Base-by-base conservation (phyloP, 2,888 invertebrate genomes). In the Chaitophorus viminalis region DNA sequence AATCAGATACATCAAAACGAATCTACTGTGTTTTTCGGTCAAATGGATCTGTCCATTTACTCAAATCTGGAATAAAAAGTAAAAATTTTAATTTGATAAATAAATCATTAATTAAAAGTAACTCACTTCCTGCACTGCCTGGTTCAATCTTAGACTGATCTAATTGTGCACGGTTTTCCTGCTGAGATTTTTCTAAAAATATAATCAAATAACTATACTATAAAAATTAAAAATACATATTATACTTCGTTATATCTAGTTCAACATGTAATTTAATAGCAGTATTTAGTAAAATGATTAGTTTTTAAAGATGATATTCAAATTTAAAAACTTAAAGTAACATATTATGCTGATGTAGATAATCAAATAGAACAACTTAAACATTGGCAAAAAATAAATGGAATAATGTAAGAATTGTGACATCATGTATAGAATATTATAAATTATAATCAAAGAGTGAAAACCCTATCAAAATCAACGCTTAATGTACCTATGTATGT, bases 141-240 rank as follows among this genome's bases (percentile, higher is more conserved):
- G 94, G 94, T 90, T 94, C 94, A 89, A 94, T 92, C 77, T 93
- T 92, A 91, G 94, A 94, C 91, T 93, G 93, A 83, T 91, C 92
- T 54, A 94, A 92, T 90, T 93, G 92, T 90, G 91, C 92, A 88
- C 93, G 92, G 25, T 92, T 91, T 88, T 91, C 91, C 86, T 92
- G 92, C 91, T 94, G 94, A 33, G 93, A 92, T 89, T 91, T 91
- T 91, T 93, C 94, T 94, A 91, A 77, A 92, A 92, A 89, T 72
- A 46, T 46, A 9, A 6, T 77, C 0, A 75, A 17, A 77, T 3
- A 77, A 39, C n/a, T 39, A 52, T 52, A 39, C 17, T 18, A 33
- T 8, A 74, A 46, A n/a, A n/a, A n/a, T n/a, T n/a, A 39, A 2
- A 8, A 31, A 75, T 1, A 39, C 25, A 39, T 75, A 25, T 39